Evolutionary conservation across 2,888 invertebrate species (phyloP).

Genomic region (Lasioglossum vierecki): DNA sequence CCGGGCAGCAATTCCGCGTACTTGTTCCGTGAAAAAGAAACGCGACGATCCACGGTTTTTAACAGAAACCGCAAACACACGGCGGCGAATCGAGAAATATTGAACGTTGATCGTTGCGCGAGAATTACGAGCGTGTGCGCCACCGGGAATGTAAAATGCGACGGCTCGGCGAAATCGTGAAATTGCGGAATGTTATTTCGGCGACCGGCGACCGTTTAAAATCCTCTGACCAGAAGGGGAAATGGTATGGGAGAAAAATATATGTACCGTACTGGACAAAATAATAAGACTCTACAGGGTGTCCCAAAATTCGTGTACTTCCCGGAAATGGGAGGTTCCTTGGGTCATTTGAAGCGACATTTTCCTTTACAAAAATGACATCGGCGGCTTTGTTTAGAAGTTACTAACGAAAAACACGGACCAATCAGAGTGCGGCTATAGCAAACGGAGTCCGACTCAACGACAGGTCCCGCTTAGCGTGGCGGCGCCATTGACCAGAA

Average conservation of each 20-base stretch:
- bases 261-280: neutral
- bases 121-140: neutral
- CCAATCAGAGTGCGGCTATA: too few relatives aligned
- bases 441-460: too few relatives aligned
- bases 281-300: neutral
- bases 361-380: too few relatives aligned
- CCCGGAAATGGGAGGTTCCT: too few relatives aligned
- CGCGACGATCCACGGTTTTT: neutral
- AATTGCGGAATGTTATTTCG: neutral
- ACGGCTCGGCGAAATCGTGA: neutral
- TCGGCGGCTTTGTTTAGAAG: too few relatives aligned
- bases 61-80: neutral
- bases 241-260: neutral
- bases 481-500: too few relatives aligned
- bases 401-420: too few relatives aligned
- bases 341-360: too few relatives aligned
- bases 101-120: slow-evolving; percentile 3
- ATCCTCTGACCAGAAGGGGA: neutral
- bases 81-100: neutral
- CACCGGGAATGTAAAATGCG: neutral
- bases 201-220: neutral
- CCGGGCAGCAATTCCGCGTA: neutral
- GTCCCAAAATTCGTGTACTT: too few relatives aligned
- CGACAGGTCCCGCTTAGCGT: too few relatives aligned
- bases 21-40: neutral